These are phyloP conservation scores for Turdus rufiventris DNA, from an alignment of 2,113 vertebrate genomes.

Conservation along the genomic window DNA sequence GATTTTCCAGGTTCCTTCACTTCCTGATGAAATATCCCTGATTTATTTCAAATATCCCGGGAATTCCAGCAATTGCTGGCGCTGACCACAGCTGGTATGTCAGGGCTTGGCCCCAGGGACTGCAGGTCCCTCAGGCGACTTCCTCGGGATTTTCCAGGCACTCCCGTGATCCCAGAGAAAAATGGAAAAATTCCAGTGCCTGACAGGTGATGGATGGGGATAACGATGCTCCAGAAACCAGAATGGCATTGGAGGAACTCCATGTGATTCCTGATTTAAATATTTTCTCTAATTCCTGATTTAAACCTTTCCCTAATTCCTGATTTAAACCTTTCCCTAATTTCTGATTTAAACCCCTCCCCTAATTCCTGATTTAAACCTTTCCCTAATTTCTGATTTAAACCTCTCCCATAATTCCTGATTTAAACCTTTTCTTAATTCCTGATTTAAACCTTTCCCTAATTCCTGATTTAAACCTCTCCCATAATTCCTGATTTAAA, in stretches of 20 bases:
- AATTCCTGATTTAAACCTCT: too few species aligned
- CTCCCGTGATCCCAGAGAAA: fast-evolving
- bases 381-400: not conserved
- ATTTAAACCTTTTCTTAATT: too few species aligned
- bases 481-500: too few species aligned
- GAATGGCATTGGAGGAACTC: not conserved
- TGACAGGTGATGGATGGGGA: too few species aligned
- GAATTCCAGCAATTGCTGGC: not conserved
- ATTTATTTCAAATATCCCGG: not conserved
- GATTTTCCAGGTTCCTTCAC: too few species aligned
- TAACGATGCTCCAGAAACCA: not conserved
- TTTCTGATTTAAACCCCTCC: too few species aligned
- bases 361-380: too few species aligned
- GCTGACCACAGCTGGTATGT: not conserved
- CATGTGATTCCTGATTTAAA: not conserved
- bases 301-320: not conserved
- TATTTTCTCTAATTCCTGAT: not conserved
- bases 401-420: not conserved
- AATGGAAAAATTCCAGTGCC: not conserved
- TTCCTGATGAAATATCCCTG: not conserved
- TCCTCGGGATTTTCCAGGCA: not conserved
- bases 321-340: too few species aligned
- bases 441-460: not conserved
- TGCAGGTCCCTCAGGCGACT: not conserved
- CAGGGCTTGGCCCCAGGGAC: not conserved